Evolutionary conservation across 2,888 invertebrate genomes (phyloP), one percentile per base, ranked within the genome.

Genomic region (Meteorus colon): DNA sequence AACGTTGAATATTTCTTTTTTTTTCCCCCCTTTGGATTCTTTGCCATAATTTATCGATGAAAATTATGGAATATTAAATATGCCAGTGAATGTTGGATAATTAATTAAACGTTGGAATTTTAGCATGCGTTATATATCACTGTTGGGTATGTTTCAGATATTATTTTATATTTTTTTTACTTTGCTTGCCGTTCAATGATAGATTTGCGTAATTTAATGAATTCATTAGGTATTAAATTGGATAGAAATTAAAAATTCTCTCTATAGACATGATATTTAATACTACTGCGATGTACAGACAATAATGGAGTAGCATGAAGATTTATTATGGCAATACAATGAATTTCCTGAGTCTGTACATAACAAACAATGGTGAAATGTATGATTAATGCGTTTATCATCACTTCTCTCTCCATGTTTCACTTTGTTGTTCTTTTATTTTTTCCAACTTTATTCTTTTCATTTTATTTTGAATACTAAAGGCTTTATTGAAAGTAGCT

Each of bases 211-310:
- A 34, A 65, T 63, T 59, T 16, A n/a, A n/a, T n/a, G n/a, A 41
- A 72, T 27, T 34, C 29, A 75, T 72, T 72, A 75, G 48, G 59
- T 34, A 55, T 59, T 75, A 68, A 6, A n/a, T 34, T 48, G 48
- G 48, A 75, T 63, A 69, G 51, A 69, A 72, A 65, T 24, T 16
- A 14, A 63, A 75, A 75, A 66, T 70, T 19, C 60, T 66, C 45
- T 31, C 67, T 31, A 66, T n/a, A 34, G 41, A 59, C 48, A 51
- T 66, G 66, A 66, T 72, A 48, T 72, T 19, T 71, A 59, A 59
- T 31, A 19, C 19, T 55, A 55, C 55, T 55, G 19, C 24, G 48
- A 75, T 75, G 75, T 67, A 59, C 71, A 75, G 66, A 72, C 71
- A 59, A 72, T 48, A 63, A 55, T 71, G 45, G 19, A 68, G 45